Conservation (phyloP, 1,140 invertebrate species). For the Oncopodura yosiiana region DNA sequence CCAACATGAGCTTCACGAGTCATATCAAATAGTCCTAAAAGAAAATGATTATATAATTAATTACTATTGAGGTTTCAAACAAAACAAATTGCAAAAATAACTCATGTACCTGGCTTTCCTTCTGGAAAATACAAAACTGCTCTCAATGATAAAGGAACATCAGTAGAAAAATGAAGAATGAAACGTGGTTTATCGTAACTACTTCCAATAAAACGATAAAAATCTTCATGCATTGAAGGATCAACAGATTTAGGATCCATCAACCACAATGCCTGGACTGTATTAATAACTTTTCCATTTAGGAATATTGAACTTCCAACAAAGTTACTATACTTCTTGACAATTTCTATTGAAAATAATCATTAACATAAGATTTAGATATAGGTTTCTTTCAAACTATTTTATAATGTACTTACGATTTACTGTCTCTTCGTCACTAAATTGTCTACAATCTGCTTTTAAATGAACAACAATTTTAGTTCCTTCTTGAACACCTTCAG, state of each 20-base stretch:
- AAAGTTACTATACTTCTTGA: conserved; percentile 96
- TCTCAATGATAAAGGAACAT: conserved; percentile 82
- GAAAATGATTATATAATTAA: conserved; percentile 6
- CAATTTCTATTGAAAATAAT: conserved; percentile 54
- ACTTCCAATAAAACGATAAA: conserved; percentile 78
- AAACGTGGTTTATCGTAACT: conserved; percentile 75
- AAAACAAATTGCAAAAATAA: not conserved
- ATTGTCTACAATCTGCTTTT: conserved; percentile 76
- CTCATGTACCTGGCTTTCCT: conserved; percentile 60
- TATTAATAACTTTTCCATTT: conserved; percentile 77
- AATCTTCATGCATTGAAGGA: conserved; percentile 76
- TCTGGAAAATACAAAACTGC: conserved; percentile 89
- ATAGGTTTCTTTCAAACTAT: not conserved
- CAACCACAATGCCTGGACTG: conserved; percentile 83
- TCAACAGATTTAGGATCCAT: conserved; percentile 80
- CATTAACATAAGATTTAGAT: conserved; percentile 9
- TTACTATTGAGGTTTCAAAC: not conserved
- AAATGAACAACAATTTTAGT: conserved; percentile 89
- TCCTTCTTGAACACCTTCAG: conserved; percentile 69
- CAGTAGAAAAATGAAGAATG: conserved; percentile 71
- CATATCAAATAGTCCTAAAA: conserved; percentile 69
- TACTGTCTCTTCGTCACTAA: conserved; percentile 73
- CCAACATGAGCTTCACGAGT: conserved; percentile 65
- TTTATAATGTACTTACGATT: conserved; percentile 48
- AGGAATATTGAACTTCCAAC: conserved; percentile 84